Base-by-base conservation (phyloP, 2,888 invertebrate genomes). In the Apamea epomidion region DNA sequence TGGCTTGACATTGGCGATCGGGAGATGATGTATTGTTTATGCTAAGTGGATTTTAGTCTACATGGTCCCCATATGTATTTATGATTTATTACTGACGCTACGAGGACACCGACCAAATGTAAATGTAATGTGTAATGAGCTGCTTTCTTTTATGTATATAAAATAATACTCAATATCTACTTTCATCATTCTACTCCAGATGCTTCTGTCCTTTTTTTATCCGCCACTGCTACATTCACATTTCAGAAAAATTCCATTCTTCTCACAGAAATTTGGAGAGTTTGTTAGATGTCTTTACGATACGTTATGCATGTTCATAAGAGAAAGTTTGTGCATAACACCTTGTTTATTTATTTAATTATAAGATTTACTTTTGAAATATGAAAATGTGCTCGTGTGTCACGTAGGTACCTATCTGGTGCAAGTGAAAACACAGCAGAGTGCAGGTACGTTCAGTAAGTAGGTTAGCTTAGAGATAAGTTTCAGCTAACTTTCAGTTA, bases 1-100 rank as follows among this genome's bases (percentile, higher is more conserved):
- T 76, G 67, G 64, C 74, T 81, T 86, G 83, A 87, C 81, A 85
- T 87, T 86, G 82, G 87, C 82, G 80, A 74, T 84, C 75, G 68
- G 51, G 67, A 78, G 64, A 77, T 76, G 70, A 80, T 81, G 76
- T 80, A 82, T 69, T 83, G 72, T 70, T 51, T 78, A 80, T 72
- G 74, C 81, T 80, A 83, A 77, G 75, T 77, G 60, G 48, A 70
- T 87, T 78, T 75, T 86, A 77, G 67, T 74, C 67, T 76, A 73
- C 74, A 45, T 64, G n/a, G 51, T 60, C 70, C 65, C n/a, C 54
- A 69, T 67, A 58, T 32, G 14, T 48, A 60, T 37, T 51, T 58
- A 58, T 74, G 86, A 86, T 82, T 76, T 74, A 86, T 82, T 73
- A 62, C 71, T 74, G 45, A 68, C 70, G 60, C 54, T 58, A 62